Evolutionary conservation across 2,113 vertebrate species (phyloP).

Genomic region (Acanthisitta chloris): DNA sequence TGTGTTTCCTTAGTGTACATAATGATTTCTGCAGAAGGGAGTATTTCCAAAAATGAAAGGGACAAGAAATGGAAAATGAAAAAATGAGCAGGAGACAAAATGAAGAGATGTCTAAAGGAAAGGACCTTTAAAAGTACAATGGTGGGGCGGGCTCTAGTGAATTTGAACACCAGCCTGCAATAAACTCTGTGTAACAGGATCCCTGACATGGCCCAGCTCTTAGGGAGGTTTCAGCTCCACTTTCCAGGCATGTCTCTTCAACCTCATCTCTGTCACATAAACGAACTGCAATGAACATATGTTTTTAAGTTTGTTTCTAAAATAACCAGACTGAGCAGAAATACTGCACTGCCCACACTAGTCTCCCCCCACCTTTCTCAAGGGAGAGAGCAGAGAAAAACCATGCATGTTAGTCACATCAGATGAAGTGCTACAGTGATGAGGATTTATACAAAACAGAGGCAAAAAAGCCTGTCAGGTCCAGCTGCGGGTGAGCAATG

Average conservation of each 20-base stretch:
- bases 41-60: neutral
- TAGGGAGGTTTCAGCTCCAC: conserved; percentile 30
- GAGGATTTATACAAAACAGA: conserved; percentile 26
- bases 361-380: conserved; percentile 14
- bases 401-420: conserved; percentile 16
- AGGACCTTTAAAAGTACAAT: neutral
- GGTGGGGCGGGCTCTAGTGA: neutral
- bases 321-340: conserved; percentile 36
- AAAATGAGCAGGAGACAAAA: neutral
- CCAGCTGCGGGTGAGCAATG: neutral
- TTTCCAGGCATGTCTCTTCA: conserved; percentile 32
- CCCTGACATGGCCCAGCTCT: neutral
- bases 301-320: conserved; percentile 58
- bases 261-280: conserved; percentile 47
- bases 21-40: neutral
- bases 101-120: neutral
- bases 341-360: neutral
- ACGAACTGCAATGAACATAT: conserved; percentile 43
- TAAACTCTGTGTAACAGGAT: neutral
- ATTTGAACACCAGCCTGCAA: conserved; percentile 12
- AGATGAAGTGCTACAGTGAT: conserved; percentile 4
- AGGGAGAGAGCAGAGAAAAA: conserved; percentile 43
- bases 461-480: neutral
- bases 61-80: neutral
- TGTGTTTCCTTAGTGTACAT: neutral